Base-by-base conservation (phyloP, 2,797 vertebrate species). In the Chromis chromis region DNA sequence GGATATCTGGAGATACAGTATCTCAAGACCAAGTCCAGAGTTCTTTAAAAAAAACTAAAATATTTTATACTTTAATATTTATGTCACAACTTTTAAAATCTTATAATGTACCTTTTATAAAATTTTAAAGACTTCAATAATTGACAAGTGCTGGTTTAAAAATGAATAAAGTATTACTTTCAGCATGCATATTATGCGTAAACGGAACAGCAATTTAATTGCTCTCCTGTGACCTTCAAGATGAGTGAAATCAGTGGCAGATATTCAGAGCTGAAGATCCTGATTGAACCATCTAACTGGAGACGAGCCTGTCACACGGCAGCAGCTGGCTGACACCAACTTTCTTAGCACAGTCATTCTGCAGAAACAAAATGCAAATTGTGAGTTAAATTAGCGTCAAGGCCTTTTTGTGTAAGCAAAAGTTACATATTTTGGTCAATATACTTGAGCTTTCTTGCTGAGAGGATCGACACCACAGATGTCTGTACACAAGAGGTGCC, bases 331-430 rank as follows among this genome's bases (percentile, higher is more conserved):
- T 85, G 25, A 91, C 93, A 0, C 86, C 87, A 2, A 94, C 39
- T 8, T 14, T 82, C 61, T 82, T 85, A 1, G 90, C 94, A 42
- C 89, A 86, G 1, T 93, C 78, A 9, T 95, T 95, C 94, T 95
- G 88, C 27, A 78, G 70, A 65, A 66, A 79, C 1, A 50, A 77
- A 70, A 59, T 9, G 4, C 0, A 53, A 54, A 52, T 28, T 74
- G 9, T 1, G 0, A 56, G n/a, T 14, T 50, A 10, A 4, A 2
- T 55, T 31, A 14, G 17, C 6, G 8, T 17, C 25, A 54, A 9
- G 4, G 24, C 1, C 12, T 6, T 14, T 27, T 54, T 19, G 1
- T 21, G 9, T 8, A n/a, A 3, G 50, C 25, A 54, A 28, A 25
- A 17, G 14, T 27, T 8, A 6, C 13, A 54, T 4, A 54, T 11